Evolutionary conservation across 2,797 vertebrate genomes (phyloP), one percentile per base, ranked within the genome.

Genomic region (Tenualosa thibaudeaui): DNA sequence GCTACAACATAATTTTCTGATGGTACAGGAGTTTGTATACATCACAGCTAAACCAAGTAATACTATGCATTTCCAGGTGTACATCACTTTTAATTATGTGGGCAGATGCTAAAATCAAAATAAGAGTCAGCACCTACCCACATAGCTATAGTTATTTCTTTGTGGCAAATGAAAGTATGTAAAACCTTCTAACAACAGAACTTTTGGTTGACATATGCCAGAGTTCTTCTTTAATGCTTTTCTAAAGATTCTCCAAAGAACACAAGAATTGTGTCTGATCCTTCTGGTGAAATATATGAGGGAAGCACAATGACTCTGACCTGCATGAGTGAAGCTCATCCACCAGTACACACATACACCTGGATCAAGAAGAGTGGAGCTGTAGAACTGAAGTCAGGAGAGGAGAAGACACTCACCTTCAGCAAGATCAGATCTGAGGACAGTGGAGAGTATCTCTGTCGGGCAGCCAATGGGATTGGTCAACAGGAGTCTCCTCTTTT

Each of bases 261-360:
- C 58, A 83, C 58, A 8, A 54, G 9, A 0, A 19, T 85, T 22
- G 85, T 82, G 75, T 58, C 53, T 0, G 83, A 68, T 84, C 82
- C 60, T 37, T 60, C 85, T 82, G 65, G 53, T 50, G 22, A 62
- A 62, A 81, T 87, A 43, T n/a, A 26, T 81, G 68, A 71, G 60
- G 85, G 83, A 26, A 31, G 13, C 26, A 51, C 40, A 43, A 81
- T 86, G 82, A 68, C 82, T 82, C 81, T 87, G 60, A 85, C 8
- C 51, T 85, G 86, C 82, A 85, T 40, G n/a, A 83, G 56, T 85
- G 82, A 87, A 81, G 84, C 56, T 83, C 0, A 31, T 1, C 31
- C 31, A 31, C 31, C 31, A 31, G 31, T 31, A 31, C 31, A 31
- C 31, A 31, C 24, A 24, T 86, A 84, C 85, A 81, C 60, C 81